Evolutionary conservation across 2,888 invertebrate species (phyloP).

Genomic region (Cerastis leucographa): DNA sequence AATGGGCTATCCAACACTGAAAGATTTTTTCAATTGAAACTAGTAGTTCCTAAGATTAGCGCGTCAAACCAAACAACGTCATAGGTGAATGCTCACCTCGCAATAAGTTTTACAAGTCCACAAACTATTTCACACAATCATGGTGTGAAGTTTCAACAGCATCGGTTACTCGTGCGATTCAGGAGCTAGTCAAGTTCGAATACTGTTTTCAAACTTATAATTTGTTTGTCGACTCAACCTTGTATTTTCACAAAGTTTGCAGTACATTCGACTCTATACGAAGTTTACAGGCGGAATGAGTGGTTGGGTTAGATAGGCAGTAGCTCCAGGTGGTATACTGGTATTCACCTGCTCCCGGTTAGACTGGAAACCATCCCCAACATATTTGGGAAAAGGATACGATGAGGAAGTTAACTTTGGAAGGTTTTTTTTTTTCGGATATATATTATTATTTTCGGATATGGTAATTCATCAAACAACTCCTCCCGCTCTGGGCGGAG

Average conservation of each 20-base stretch:
- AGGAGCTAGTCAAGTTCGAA: background rate
- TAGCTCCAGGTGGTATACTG: background rate
- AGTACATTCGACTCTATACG: background rate
- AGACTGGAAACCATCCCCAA: no score
- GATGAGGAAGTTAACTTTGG: no score
- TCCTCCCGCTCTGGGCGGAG: no score
- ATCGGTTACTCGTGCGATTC: background rate
- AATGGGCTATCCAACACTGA: no score
- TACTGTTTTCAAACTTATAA: conserved; percentile 6
- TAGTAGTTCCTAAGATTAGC: no score
- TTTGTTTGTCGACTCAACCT: background rate
- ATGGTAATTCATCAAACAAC: no score
- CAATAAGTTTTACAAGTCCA: background rate
- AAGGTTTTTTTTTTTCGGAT: no score
- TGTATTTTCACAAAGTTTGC: background rate
- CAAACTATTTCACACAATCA: background rate
- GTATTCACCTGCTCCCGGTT: background rate
- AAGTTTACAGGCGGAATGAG: background rate
- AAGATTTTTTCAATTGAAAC: no score
- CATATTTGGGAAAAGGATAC: no score
- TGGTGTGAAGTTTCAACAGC: background rate
- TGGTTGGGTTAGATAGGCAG: background rate
- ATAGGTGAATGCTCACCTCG: no score
- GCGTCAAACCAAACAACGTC: no score
- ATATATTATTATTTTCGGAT: no score